phyloP scores from a whole-genome alignment of 2,888 invertebrate genomes.

The Clepsis dumicolana region DNA sequence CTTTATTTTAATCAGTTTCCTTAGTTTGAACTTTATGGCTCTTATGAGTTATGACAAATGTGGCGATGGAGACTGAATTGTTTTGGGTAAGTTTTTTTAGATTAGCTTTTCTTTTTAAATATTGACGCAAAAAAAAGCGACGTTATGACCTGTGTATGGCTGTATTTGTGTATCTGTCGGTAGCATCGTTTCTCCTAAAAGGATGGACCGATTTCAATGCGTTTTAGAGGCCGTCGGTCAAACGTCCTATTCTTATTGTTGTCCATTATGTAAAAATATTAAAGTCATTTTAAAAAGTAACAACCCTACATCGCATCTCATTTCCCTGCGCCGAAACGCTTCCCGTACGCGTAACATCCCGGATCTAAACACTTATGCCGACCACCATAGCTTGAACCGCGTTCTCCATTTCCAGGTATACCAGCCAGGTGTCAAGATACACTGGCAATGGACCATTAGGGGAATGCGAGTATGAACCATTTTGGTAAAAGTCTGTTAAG shows the following conservation, averaged over 20 bases:
- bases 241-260: no score
- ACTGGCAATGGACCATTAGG: constrained; percentile 3
- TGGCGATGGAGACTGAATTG: background rate
- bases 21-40: constrained; percentile 1
- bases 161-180: no score
- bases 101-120: background rate
- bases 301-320: constrained; percentile 29
- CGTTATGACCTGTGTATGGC: no score
- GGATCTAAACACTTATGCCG: constrained; percentile 41
- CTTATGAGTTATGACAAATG: background rate
- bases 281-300: background rate
- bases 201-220: no score
- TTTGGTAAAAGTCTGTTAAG: constrained; percentile 29
- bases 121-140: no score
- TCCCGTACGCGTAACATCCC: constrained; percentile 46
- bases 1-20: constrained; percentile 32
- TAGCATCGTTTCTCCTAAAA: no score
- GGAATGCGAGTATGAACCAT: constrained; percentile 9
- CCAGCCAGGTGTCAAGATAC: background rate
- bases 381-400: constrained; percentile 24
- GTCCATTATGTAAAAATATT: no score
- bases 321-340: constrained; percentile 49
- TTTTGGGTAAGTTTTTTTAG: background rate
- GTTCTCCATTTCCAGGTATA: background rate
- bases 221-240: no score